Conservation (phyloP, 2,888 invertebrate genomes). For the Gymnosoma rotundatum region DNA sequence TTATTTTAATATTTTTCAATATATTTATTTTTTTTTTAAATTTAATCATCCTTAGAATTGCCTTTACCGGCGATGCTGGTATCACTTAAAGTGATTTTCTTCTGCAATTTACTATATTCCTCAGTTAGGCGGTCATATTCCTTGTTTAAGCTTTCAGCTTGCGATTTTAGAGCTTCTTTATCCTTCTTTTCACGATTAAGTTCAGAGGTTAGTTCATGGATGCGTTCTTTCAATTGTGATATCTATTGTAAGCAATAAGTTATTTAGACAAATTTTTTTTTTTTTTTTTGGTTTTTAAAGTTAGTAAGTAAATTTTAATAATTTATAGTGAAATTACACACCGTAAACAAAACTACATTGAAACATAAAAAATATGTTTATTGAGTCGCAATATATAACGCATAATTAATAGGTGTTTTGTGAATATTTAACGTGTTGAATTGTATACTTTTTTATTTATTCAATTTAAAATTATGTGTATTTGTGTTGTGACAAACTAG, state of each 20-base stretch:
- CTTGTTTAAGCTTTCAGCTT: constrained; percentile 92
- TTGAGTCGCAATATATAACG: too few relatives aligned
- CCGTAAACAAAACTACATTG: too few relatives aligned
- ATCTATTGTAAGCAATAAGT: constrained; percentile 72
- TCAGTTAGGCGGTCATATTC: constrained; percentile 96
- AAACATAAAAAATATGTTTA: too few relatives aligned
- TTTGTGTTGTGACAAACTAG: constrained; percentile 71
- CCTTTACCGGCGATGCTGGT: constrained; percentile 79
- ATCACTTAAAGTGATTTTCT: constrained; percentile 84
- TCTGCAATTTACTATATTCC: constrained; percentile 91
- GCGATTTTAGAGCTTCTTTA: constrained; percentile 93
- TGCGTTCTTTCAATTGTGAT: constrained; percentile 82
- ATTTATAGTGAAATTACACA: too few relatives aligned
- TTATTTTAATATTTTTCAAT: background rate
- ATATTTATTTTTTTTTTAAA: background rate
- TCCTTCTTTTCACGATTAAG: constrained; percentile 88
- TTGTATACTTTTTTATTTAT: background rate
- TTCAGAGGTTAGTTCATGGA: constrained; percentile 86
- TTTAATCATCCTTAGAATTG: constrained; percentile 84
- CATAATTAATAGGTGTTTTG: too few relatives aligned
- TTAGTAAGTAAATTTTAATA: too few relatives aligned
- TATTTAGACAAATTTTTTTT: too few relatives aligned
- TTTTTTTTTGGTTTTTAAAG: too few relatives aligned
- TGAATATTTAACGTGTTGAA: background rate
- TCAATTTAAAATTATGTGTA: constrained; percentile 37